Base-by-base conservation (phyloP, 2,113 vertebrate genomes). In the Lonchura striata region DNA sequence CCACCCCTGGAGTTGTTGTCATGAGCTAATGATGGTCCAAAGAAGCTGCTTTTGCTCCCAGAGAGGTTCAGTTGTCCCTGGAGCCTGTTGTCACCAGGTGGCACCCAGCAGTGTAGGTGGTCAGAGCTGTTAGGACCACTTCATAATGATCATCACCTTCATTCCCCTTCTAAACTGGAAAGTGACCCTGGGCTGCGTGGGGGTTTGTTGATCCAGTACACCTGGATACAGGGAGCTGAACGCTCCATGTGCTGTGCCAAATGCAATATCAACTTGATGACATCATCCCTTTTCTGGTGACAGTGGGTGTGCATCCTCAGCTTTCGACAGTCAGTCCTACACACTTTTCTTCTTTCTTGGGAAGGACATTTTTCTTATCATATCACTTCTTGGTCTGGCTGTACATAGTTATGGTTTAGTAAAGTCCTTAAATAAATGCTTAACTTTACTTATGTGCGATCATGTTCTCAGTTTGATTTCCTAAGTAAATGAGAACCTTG, bases 161-260 rank as follows among this genome's bases (percentile, higher is more conserved):
- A 8, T 56, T 75, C 44, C 60, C 22, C 35, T 87, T 82, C 66
- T 60, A 47, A 72, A 42, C 31, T 68, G 69, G 68, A 64, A 86
- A 57, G n/a, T 41, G 12, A 77, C 17, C 4, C 47, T 16, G 52
- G 47, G 33, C 30, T 47, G 6, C 0, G 0, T 77, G 76, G 56
- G 37, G 81, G 66, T 39, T 21, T 46, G 42, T 49, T 71, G 20
- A 46, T 25, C 46, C 37, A 46, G 4, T 69, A 47, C 1, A 3
- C 44, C 69, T 78, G 56, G 20, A 30, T 64, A 15, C 0, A 4
- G 69, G 25, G 15, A 92, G 53, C 49, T 31, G n/a, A 86, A 76
- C 63, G 46, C 14, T 14, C 64, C 1, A 0, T 15, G 39, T 50
- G 59, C 41, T 82, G 30, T 80, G 31, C 37, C 35, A 77, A 59